phyloP scores from a whole-genome alignment of 37 sponge, comb jelly and placozoan species.

The Diacarnus erythraeanus region DNA sequence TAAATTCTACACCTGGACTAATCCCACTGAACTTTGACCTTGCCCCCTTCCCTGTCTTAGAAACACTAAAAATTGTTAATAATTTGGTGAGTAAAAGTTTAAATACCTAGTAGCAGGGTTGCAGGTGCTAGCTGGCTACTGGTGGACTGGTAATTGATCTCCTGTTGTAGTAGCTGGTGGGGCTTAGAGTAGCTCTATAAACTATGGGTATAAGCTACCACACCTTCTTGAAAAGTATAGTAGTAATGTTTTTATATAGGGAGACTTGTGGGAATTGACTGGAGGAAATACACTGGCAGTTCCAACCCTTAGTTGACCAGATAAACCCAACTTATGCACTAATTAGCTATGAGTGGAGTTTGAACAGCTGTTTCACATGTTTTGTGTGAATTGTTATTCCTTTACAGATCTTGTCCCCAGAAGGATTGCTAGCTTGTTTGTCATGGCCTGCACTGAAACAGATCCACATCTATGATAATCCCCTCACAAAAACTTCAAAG shows the following conservation, averaged over 20 bases:
- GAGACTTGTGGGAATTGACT: no score
- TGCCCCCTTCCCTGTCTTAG: constrained; percentile 72
- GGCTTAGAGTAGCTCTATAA: no score
- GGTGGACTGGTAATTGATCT: no score
- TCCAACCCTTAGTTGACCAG: no score
- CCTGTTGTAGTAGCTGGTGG: no score
- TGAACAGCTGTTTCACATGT: not conserved
- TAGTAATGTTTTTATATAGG: no score
- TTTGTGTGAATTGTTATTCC: not conserved
- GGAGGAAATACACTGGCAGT: no score
- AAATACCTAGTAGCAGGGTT: not conserved
- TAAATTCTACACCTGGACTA: not conserved
- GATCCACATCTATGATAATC: constrained; percentile 74
- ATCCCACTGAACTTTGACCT: no score
- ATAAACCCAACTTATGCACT: no score
- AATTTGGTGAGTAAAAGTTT: constrained; percentile 57
- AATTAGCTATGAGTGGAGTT: no score
- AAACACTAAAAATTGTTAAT: constrained; percentile 69
- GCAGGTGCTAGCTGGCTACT: not conserved
- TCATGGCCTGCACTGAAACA: constrained; percentile 60
- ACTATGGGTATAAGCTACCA: no score
- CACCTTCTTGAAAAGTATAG: no score
- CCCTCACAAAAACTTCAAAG: constrained; percentile 51
- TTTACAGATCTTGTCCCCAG: constrained; percentile 52
- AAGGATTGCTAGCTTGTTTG: constrained; percentile 53